Evolutionary conservation across 2,113 vertebrate genomes (phyloP).

Genomic region (Phrynosoma platyrhinos): DNA sequence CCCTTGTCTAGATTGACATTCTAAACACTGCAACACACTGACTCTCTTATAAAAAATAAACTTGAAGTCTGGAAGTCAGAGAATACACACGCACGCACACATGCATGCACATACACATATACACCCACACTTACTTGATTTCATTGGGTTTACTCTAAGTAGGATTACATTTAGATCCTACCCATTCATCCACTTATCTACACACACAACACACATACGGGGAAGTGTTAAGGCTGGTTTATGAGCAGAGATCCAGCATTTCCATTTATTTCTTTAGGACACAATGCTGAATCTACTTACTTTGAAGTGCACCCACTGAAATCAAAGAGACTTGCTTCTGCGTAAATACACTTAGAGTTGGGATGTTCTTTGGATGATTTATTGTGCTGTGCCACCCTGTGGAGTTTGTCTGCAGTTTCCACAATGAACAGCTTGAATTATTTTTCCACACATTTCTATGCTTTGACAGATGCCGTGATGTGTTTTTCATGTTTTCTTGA

Average conservation of each 20-base stretch:
- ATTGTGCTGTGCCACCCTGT: conserved; percentile 71
- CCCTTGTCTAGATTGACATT: background rate
- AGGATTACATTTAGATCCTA: background rate
- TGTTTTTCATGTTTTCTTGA: conserved; percentile 67
- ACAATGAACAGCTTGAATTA: conserved; percentile 31
- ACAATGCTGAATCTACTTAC: background rate
- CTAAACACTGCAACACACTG: background rate
- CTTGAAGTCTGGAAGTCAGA: background rate
- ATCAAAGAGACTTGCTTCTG: background rate
- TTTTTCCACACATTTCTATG: conserved; percentile 39
- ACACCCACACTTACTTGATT: no score
- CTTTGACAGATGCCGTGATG: conserved; percentile 54
- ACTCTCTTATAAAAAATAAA: background rate
- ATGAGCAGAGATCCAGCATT: background rate
- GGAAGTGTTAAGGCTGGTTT: background rate
- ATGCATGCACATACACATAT: no score
- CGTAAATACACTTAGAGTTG: background rate
- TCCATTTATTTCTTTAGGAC: background rate
- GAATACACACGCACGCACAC: no score
- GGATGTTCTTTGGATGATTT: background rate
- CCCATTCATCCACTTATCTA: background rate
- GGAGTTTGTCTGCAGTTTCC: conserved; percentile 41
- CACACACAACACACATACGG: background rate
- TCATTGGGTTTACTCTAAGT: background rate
- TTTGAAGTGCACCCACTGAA: background rate